phyloP scores from a whole-genome alignment of 2,888 invertebrate genomes.

The Branchipolynoe longqiensis region DNA sequence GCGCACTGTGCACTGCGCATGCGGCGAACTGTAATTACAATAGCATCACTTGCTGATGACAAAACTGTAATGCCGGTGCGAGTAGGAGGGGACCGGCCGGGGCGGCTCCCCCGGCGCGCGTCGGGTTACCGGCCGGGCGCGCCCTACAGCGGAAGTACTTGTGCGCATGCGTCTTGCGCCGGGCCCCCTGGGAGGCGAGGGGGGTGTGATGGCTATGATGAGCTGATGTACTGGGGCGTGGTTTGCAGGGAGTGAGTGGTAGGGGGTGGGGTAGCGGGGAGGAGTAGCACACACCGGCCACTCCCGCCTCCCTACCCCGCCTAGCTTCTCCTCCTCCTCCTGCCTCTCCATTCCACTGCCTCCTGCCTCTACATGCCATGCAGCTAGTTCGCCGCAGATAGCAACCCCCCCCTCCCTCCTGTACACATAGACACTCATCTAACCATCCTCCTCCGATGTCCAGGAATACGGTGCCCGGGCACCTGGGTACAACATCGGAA shows the following conservation, averaged over 20 bases:
- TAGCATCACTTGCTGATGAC: neutral
- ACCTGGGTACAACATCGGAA: neutral
- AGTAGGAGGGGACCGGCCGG: neutral
- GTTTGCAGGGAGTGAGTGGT: neutral
- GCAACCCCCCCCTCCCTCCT: neutral
- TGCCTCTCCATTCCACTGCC: neutral
- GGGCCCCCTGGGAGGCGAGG: slow-evolving; percentile 26
- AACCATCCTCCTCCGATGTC: too few species aligned
- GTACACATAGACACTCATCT: too few species aligned
- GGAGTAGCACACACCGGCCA: neutral
- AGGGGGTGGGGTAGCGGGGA: neutral
- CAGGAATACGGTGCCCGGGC: neutral
- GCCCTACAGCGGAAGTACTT: slow-evolving; percentile 32
- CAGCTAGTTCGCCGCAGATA: neutral
- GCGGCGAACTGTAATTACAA: slow-evolving; percentile 21
- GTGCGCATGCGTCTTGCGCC: slow-evolving; percentile 25
- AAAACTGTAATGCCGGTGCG: neutral
- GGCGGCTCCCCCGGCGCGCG: neutral
- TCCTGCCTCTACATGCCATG: neutral
- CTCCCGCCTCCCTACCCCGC: neutral
- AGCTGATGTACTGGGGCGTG: slow-evolving; percentile 30
- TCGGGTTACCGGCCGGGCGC: slow-evolving; percentile 17
- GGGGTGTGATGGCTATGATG: slow-evolving; percentile 30
- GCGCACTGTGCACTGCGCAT: too few species aligned
- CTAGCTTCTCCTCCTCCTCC: neutral